phyloP scores from a whole-genome alignment of 2,888 invertebrate genomes.

The Parelbella ahira region DNA sequence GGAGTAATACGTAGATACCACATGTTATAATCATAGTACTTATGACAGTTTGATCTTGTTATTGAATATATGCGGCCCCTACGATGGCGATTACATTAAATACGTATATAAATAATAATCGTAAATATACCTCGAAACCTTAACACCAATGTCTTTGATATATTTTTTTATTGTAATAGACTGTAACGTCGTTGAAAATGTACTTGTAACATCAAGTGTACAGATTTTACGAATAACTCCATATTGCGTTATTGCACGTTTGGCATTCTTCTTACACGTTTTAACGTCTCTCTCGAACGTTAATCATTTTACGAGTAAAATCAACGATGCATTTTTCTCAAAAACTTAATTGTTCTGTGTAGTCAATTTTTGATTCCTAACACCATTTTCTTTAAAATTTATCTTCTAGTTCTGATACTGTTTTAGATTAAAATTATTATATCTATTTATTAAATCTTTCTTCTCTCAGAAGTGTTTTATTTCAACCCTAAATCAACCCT shows the following conservation, averaged over 20 bases:
- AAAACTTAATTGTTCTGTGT: constrained; percentile 51
- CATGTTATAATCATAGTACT: constrained; percentile 4
- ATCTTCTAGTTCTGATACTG: constrained; percentile 66
- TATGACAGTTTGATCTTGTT: constrained; percentile 9
- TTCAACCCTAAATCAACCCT: too few relatives aligned
- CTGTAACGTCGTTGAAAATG: constrained; percentile 6
- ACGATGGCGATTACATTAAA: constrained; percentile 12
- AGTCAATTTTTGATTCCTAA: constrained; percentile 60
- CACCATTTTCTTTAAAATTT: constrained; percentile 56
- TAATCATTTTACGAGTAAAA: constrained; percentile 6
- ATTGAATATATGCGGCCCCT: constrained; percentile 10
- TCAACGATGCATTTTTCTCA: constrained; percentile 41
- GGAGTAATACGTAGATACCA: constrained; percentile 18
- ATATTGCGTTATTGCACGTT: constrained; percentile 17
- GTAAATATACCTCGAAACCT: constrained; percentile 11
- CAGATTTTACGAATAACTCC: constrained; percentile 22
- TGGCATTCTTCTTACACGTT: constrained; percentile 26
- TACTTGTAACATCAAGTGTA: constrained; percentile 1
- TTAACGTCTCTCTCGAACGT: constrained; percentile 41
- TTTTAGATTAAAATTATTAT: constrained; percentile 73
- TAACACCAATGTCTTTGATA: constrained; percentile 20
- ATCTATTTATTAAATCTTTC: constrained; percentile 80
- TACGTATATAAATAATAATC: constrained; percentile 12
- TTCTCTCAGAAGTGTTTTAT: constrained; percentile 53
- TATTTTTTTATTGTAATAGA: constrained; percentile 11